Base-by-base conservation (phyloP, 2,797 vertebrate genomes). In the Sylvilagus floridanus region DNA sequence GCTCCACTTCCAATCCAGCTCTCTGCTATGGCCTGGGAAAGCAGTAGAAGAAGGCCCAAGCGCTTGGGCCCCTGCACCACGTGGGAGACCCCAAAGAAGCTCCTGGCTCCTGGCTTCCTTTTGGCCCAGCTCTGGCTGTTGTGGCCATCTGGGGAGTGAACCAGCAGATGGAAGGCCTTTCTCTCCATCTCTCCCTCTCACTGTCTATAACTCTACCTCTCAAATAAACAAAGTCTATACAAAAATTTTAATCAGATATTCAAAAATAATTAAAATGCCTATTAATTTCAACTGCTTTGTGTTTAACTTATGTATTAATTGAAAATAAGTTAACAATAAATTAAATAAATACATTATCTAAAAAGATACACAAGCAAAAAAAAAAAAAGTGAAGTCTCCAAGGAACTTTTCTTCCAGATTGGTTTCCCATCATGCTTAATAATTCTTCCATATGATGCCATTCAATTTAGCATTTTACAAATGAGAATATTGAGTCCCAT, bases 201-300 rank as follows among this genome's bases (percentile, higher is more conserved):
- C 42, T 47, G 42, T 47, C 42, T 47, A 47, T 47, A 47, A 47
- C 42, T 47, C 42, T 47, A 47, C 42, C 8, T 47, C 42, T 47
- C 42, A 47, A 47, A 47, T 47, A 47, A 47, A 47, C 9, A 47
- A 47, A 47, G 8, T 47, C 42, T 47, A 8, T 47, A 47, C 42
- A 47, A 47, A 47, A 47, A 47, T 10, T 47, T 47, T 47, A 47
- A 71, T 57, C 14, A 95, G 26, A 87, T 75, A 88, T 84, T 93
- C 17, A 86, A 92, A 88, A 60, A 65, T 82, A 95, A 82, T 28
- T 68, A 92, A 63, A 76, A 87, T 37, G 65, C 82, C 4, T 69
- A 79, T 66, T 65, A 79, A 89, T 92, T 47, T 54, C 37, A 91
- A 77, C 26, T 65, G 0, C 2, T 91, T 78, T 94, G 4, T 66